Evolutionary conservation across 2,113 vertebrate species (phyloP).

Genomic region (Chaetodon trifascialis): DNA sequence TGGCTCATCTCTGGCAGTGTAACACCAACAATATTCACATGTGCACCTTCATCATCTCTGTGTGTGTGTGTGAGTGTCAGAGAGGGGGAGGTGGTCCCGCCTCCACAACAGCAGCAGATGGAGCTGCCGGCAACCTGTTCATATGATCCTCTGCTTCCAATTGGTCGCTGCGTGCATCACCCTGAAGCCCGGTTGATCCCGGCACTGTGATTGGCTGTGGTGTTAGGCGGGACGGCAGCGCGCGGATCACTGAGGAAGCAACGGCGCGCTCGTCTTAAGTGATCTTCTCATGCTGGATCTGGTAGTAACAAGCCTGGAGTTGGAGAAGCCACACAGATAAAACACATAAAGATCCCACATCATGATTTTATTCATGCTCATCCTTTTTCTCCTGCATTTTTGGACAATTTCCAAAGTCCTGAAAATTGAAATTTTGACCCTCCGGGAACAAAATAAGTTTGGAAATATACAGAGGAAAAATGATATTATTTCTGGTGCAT

Average conservation of each 20-base stretch:
- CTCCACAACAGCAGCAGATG: constrained; percentile 51
- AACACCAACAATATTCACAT: neutral
- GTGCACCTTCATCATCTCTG: constrained; percentile 18
- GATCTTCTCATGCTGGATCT: constrained; percentile 98
- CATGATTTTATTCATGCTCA: too few relatives aligned
- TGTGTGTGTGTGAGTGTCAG: constrained; percentile 24
- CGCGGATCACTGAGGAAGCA: constrained; percentile 13
- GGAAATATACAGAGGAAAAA: too few relatives aligned
- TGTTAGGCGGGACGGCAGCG: neutral
- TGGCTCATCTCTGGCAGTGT: constrained; percentile 14
- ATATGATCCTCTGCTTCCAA: constrained; percentile 14
- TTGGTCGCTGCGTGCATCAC: constrained; percentile 20
- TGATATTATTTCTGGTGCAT: too few relatives aligned
- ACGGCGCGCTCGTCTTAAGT: constrained; percentile 80
- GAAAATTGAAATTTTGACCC: too few relatives aligned
- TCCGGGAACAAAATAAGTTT: too few relatives aligned
- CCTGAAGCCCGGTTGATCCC: neutral
- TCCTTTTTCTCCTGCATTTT: too few relatives aligned
- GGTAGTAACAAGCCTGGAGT: constrained; percentile 95
- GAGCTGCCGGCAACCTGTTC: constrained; percentile 26
- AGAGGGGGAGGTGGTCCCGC: neutral
- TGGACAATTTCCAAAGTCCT: too few relatives aligned
- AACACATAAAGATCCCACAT: too few relatives aligned
- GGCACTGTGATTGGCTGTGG: constrained; percentile 2
- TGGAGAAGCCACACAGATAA: neutral